phyloP scores from a whole-genome alignment of 1,140 invertebrate genomes.

The Portunus trituberculatus region DNA sequence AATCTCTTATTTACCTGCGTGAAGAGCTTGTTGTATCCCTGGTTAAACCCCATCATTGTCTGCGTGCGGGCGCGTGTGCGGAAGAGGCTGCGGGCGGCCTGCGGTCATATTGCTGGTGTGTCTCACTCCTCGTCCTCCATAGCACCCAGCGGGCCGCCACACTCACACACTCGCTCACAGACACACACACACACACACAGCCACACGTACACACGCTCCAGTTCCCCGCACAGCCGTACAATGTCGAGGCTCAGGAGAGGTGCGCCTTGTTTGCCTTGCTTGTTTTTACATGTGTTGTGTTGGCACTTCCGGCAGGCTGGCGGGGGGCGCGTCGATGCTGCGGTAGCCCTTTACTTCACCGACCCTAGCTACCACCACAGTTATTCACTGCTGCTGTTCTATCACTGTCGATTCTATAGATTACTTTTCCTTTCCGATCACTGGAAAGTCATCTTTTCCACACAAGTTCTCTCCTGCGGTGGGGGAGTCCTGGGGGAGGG shows the following conservation, averaged over 20 bases:
- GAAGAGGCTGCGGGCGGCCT: constrained; percentile 38
- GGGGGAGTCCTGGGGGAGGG: background rate
- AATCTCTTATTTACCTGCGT: constrained; percentile 69
- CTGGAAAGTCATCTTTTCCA: background rate
- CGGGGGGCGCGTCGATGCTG: constrained; percentile 4
- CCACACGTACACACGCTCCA: constrained; percentile 22
- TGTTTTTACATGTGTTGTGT: background rate
- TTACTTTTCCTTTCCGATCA: background rate
- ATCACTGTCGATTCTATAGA: background rate
- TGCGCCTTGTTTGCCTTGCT: background rate
- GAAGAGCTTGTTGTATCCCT: constrained; percentile 77
- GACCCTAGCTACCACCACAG: background rate
- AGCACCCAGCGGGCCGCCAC: background rate
- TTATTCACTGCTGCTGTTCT: background rate
- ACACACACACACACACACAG: background rate
- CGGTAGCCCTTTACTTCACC: background rate
- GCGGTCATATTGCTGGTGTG: constrained; percentile 9
- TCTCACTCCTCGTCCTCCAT: constrained; percentile 18
- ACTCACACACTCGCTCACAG: background rate
- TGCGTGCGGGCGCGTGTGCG: constrained; percentile 30
- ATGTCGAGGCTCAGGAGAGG: background rate
- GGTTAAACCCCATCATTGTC: constrained; percentile 77
- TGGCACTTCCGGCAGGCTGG: constrained; percentile 4
- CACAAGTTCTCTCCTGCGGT: background rate
- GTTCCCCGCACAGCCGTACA: background rate